These are phyloP conservation scores for Amblyjoppa proteus DNA, from an alignment of 2,888 invertebrate genomes.

Conservation along the genomic window DNA sequence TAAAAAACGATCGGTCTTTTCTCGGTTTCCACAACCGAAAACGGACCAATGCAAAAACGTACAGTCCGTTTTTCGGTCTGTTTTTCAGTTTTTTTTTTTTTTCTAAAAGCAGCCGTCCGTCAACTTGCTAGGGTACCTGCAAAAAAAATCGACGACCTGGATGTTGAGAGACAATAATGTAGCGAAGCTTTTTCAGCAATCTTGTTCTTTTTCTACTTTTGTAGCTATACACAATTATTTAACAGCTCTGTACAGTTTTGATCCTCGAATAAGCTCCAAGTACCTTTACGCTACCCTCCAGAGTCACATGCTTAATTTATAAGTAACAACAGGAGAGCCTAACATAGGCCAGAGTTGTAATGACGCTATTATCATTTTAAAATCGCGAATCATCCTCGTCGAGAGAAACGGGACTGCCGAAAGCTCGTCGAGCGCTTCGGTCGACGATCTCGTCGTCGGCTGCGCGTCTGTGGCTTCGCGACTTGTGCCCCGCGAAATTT, in stretches of 20 bases:
- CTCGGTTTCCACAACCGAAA: too few relatives aligned
- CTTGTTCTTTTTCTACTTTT: neutral
- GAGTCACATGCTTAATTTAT: too few relatives aligned
- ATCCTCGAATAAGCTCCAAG: neutral
- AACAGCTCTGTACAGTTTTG: neutral
- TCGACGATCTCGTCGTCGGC: constrained; percentile 59
- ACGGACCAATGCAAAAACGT: too few relatives aligned
- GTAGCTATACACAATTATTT: constrained; percentile 36
- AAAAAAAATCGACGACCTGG: neutral
- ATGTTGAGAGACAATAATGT: neutral
- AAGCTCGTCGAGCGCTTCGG: constrained; percentile 75
- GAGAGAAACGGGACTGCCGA: constrained; percentile 84
- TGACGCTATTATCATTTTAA: constrained; percentile 44
- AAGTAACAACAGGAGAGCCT: constrained; percentile 51
- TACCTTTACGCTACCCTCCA: too few relatives aligned
- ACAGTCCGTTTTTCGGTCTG: too few relatives aligned
- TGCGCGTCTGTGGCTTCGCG: constrained; percentile 40
- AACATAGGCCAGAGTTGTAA: constrained; percentile 67
- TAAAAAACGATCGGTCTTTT: too few relatives aligned
- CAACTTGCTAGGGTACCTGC: too few relatives aligned
- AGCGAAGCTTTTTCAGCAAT: neutral
- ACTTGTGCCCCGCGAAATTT: neutral
- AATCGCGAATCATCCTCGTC: constrained; percentile 75
- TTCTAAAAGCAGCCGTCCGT: too few relatives aligned
- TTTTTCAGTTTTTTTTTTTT: too few relatives aligned